A percentile compares a stretch with the other conserved stretches of the same genome.
These are phyloP conservation scores for Caenorhabditis sp. DNA, from an alignment of 2,888 invertebrate species.

Conservation along the genomic window DNA sequence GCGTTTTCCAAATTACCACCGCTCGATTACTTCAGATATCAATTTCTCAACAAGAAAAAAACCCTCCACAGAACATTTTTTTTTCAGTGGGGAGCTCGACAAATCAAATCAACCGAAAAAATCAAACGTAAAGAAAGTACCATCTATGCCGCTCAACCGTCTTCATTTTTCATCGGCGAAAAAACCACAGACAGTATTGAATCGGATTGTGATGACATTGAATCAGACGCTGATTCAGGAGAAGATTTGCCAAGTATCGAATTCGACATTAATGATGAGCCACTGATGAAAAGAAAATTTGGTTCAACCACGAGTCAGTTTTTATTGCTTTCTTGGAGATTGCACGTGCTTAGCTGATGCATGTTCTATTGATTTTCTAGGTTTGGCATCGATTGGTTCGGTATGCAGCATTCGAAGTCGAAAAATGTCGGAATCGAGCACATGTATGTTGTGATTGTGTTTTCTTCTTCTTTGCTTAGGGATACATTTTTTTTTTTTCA, in stretches of 20 bases:
- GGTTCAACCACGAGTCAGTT: constrained; percentile 38
- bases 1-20: too few relatives aligned
- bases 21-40: too few relatives aligned
- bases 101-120: constrained; percentile 60
- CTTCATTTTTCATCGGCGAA: constrained; percentile 11
- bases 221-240: constrained; percentile 27
- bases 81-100: constrained; percentile 67
- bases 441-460: constrained; percentile 40
- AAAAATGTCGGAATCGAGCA: constrained; percentile 42
- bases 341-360: not conserved
- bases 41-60: too few relatives aligned
- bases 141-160: not conserved
- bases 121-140: constrained; percentile 48
- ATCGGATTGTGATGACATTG: constrained; percentile 21
- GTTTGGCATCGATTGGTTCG: constrained; percentile 47
- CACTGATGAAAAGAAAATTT: constrained; percentile 30
- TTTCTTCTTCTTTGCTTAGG: constrained; percentile 13
- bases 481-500: constrained; percentile 1
- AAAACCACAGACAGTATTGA: constrained; percentile 7
- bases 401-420: constrained; percentile 45
- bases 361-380: constrained; percentile 33
- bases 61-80: not conserved
- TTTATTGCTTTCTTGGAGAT: not conserved
- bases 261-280: constrained; percentile 26
- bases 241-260: constrained; percentile 32